Base-by-base conservation (phyloP, 2,113 vertebrate species). In the Sturnus vulgaris region DNA sequence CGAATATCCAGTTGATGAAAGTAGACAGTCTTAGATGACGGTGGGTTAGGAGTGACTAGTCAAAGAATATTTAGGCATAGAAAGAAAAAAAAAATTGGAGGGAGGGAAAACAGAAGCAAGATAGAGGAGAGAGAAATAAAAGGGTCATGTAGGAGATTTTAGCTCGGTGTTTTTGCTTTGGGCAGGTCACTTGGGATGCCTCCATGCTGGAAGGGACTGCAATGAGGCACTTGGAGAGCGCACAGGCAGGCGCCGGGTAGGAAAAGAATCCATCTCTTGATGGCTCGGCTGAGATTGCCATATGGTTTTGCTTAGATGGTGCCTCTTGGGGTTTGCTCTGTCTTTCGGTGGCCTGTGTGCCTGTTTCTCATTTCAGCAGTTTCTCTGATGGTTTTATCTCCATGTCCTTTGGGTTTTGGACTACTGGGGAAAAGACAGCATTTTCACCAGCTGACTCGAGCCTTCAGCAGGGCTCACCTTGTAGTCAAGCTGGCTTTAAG, bases 321-420 rank as follows among this genome's bases (percentile, higher is more conserved):
- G 77, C 78, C 93, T 96, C 89, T 80, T 82, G 78, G 78, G 89
- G 42, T 39, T 66, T 89, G 46, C 73, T 87, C 68, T 90, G 82
- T 85, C 70, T 92, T 78, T 69, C 1, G 5, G 70, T 94, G 92
- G 91, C 88, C 75, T 76, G n/a, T 71, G 72, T 83, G 94, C 64
- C 92, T 94, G 71, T 95, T 96, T 93, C 83, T 95, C 1, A 22
- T 85, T 94, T 86, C 86, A 95, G 69, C 59, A 77, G 71, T 72
- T 96, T 89, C 78, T 93, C 92, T 89, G 88, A 71, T 85, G 70
- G 71, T 80, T 96, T 95, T 95, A 90, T 95, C 77, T 90, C 71
- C 21, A 39, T 0, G 22, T 90, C 93, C 79, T 80, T 69, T 84
- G 63, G 75, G 68, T 66, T 88, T 92, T 95, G 77, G 61, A 66